Percentiles rank a stretch among this genome's conserved stretches.
Conservation (phyloP, 2,888 invertebrate genomes). For the Oligia latruncula region DNA sequence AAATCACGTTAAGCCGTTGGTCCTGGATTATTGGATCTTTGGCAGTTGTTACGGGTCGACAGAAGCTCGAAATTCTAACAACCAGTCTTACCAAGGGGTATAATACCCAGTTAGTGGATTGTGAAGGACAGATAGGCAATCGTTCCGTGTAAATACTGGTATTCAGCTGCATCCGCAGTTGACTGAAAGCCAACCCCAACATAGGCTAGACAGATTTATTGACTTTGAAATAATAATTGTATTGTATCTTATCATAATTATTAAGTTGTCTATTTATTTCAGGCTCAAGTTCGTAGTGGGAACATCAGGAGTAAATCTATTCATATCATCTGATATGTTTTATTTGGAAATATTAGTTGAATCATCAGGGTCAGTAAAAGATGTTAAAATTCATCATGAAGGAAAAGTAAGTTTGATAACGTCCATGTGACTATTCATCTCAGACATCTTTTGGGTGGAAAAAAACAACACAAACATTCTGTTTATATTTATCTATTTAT, state of each 20-base stretch:
- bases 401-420: constrained; percentile 90
- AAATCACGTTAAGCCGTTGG: not conserved
- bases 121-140: not conserved
- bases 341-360: constrained; percentile 97
- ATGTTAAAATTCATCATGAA: constrained; percentile 97
- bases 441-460: constrained; percentile 18
- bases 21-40: not conserved
- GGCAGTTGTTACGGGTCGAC: not conserved
- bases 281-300: constrained; percentile 97
- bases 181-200: not conserved
- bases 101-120: not conserved
- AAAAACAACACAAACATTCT: not conserved
- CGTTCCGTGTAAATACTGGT: not conserved
- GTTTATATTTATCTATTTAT: constrained; percentile 7
- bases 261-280: constrained; percentile 65
- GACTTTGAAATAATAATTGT: not conserved
- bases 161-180: not conserved
- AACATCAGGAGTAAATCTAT: constrained; percentile 94
- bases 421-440: constrained; percentile 15
- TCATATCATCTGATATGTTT: constrained; percentile 99
- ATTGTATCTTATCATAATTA: constrained; percentile 2
- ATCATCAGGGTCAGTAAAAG: constrained; percentile 95
- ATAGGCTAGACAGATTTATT: not conserved
- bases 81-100: not conserved
- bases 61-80: not conserved